Conservation (phyloP, 1,140 invertebrate genomes). For the Platyscapa corneri region DNA sequence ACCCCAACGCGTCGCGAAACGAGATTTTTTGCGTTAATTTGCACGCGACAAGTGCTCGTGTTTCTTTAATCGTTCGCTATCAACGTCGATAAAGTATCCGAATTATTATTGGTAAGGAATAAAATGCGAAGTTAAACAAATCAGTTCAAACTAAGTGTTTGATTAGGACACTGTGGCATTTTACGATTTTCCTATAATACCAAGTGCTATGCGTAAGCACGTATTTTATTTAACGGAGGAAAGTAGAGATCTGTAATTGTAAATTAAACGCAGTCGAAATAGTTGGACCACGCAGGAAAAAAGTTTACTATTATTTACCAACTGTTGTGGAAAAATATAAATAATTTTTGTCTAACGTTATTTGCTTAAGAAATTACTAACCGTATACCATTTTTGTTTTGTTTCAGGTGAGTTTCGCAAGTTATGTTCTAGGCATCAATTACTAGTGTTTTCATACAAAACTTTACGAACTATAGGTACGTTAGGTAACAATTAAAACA, state of each 20-base stretch:
- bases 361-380: background rate
- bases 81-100: background rate
- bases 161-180: background rate
- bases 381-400: slow-evolving; percentile 13
- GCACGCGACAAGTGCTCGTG: no score
- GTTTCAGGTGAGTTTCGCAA: slow-evolving; percentile 33
- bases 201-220: background rate
- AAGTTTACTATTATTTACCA: no score
- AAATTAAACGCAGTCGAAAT: background rate
- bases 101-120: background rate
- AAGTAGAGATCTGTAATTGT: slow-evolving; percentile 10
- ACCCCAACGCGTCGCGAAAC: no score
- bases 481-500: slow-evolving; percentile 3
- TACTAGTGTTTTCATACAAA: background rate
- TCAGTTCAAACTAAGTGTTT: background rate
- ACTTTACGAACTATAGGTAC: background rate
- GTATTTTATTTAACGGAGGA: background rate
- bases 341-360: no score
- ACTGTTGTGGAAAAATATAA: no score
- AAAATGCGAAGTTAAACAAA: background rate
- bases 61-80: no score
- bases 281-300: background rate
- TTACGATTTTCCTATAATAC: slow-evolving; percentile 2
- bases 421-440: background rate
- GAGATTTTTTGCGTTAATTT: no score